Base-by-base conservation (phyloP, 2,797 vertebrate genomes). In the Coregonus suidteri region DNA sequence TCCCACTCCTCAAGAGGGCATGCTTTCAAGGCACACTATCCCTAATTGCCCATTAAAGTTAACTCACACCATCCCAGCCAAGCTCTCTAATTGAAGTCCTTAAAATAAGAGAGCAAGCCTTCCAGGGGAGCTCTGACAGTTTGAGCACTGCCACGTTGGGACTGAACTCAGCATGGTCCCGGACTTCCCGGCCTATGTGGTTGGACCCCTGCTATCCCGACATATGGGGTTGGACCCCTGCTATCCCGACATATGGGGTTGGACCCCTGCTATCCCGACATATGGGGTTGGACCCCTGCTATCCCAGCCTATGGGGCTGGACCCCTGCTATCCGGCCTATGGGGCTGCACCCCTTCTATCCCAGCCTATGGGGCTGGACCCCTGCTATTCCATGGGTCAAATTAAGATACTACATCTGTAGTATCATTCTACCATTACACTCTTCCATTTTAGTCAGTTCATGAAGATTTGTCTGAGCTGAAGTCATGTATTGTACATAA, bases 1-100 rank as follows among this genome's bases (percentile, higher is more conserved):
- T 54, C 70, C 69, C 59, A 77, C 77, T 64, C 74, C 75, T 75
- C 64, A 79, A 79, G 78, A 79, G 76, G 73, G 79, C 78, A 75
- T 67, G 34, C 78, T 83, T 75, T 83, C 80, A 86, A 84, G 83
- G 81, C 77, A 78, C 67, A 81, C 83, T 76, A 85, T 83, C 74
- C 79, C 83, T 89, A 83, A 86, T 86, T 89, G 85, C 77, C 86
- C 77, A 87, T 89, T 89, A 91, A 90, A 91, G 83, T 85, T 88
- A 89, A 89, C 84, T 84, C 85, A 89, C 84, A 87, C 84, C 86
- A 87, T 79, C 78, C 84, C 79, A 82, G 86, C 74, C 84, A 79
- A 86, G 85, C 75, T 85, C 80, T 81, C 82, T 91, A 89, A 88
- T 89, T 86, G 83, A 89, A 74, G 81, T 75, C 78, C 81, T 73